Evolutionary conservation across 1,140 invertebrate genomes (phyloP).

Genomic region (Cotesia glomerata): DNA sequence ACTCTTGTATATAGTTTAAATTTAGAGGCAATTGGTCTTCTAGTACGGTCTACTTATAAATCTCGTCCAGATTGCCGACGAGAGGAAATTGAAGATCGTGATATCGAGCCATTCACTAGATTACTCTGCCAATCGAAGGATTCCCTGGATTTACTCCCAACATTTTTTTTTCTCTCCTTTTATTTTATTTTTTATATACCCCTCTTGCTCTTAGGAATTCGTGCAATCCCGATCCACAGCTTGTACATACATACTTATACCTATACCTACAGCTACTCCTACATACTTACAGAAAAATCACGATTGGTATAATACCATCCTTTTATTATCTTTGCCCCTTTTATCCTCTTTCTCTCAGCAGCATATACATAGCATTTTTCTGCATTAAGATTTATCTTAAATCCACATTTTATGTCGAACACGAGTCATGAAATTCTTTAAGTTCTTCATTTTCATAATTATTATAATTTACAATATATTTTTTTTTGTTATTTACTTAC

Average conservation of each 20-base stretch:
- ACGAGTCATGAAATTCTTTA: too few species aligned
- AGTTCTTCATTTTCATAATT: too few species aligned
- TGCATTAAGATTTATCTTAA: slow-evolving; percentile 1
- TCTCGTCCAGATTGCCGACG: slow-evolving; percentile 26
- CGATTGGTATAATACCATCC: slow-evolving; percentile 15
- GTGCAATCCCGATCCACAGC: slow-evolving; percentile 5
- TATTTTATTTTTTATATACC: not conserved
- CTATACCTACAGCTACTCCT: too few species aligned
- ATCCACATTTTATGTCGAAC: too few species aligned
- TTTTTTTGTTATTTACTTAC: too few species aligned
- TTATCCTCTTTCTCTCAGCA: not conserved
- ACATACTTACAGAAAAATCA: slow-evolving; percentile 4
- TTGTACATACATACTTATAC: too few species aligned
- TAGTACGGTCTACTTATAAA: slow-evolving; percentile 23
- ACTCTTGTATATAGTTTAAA: not conserved
- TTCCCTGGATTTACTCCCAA: not conserved
- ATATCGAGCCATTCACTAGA: slow-evolving; percentile 21
- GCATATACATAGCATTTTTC: not conserved
- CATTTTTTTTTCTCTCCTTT: not conserved
- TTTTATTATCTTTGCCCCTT: not conserved
- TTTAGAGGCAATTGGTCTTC: slow-evolving; percentile 9
- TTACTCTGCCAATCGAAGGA: not conserved
- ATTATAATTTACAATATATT: too few species aligned
- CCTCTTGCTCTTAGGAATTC: not conserved
- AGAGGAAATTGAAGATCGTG: slow-evolving; percentile 31